phyloP scores from a whole-genome alignment of 2,797 vertebrate genomes.

The Acrocephalus scirpaceus region DNA sequence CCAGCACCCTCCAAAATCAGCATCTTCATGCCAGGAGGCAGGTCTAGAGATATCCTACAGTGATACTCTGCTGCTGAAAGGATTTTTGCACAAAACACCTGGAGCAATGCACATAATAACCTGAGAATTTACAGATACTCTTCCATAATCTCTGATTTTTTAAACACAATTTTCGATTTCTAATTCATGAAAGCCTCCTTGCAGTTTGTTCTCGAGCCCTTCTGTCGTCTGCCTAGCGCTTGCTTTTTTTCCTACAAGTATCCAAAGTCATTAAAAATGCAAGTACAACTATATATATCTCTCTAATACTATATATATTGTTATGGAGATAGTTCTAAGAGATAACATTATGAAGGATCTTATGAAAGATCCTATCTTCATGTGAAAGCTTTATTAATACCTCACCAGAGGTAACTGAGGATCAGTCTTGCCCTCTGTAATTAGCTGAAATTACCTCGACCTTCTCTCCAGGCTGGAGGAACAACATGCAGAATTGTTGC shows the following conservation, averaged over 20 bases:
- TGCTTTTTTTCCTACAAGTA: conserved; percentile 9
- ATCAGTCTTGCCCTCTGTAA: conserved; percentile 44
- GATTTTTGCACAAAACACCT: background rate
- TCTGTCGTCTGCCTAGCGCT: conserved; percentile 41
- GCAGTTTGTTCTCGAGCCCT: conserved; percentile 22
- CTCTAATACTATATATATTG: conserved; percentile 50
- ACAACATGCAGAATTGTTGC: background rate
- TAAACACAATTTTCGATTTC: background rate
- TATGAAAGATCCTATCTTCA: conserved; percentile 59
- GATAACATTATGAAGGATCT: conserved; percentile 45
- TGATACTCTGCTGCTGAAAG: background rate
- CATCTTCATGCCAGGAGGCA: background rate
- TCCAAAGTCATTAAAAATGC: conserved; percentile 46
- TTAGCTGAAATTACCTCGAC: conserved; percentile 40
- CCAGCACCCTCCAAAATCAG: background rate
- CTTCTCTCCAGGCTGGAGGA: conserved; percentile 4
- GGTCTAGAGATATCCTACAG: background rate
- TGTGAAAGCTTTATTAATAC: conserved; percentile 54
- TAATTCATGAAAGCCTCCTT: background rate
- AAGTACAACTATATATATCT: conserved; percentile 58
- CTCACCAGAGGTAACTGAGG: background rate
- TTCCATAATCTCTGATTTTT: background rate
- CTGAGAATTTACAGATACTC: background rate
- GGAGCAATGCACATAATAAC: background rate
- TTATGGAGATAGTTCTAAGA: conserved; percentile 48